These are phyloP conservation scores for Telmatherina bonti DNA, from an alignment of 2,797 vertebrate genomes.

Conservation along the genomic window DNA sequence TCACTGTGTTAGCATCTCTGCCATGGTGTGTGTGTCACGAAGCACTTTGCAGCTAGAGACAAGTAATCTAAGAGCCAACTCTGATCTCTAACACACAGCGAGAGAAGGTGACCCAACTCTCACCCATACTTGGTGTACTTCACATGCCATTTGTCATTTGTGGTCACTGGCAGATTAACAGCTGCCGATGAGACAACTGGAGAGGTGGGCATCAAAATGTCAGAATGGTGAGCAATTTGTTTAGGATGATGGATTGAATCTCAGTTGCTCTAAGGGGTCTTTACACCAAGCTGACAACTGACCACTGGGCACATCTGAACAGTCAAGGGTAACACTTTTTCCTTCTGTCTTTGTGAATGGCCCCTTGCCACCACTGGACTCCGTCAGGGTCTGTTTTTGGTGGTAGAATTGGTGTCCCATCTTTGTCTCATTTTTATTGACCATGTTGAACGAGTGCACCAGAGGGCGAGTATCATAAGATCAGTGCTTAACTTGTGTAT, in stretches of 20 bases:
- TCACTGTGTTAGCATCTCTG: conserved; percentile 62
- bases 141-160: too few relatives aligned
- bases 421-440: too few relatives aligned
- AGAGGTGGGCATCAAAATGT: background rate
- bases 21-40: conserved; percentile 26
- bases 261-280: background rate
- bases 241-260: background rate
- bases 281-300: too few relatives aligned
- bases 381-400: too few relatives aligned
- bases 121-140: background rate
- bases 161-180: background rate
- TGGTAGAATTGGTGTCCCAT: too few relatives aligned
- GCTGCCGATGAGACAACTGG: background rate
- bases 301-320: too few relatives aligned
- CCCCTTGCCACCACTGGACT: too few relatives aligned
- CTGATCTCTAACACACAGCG: conserved; percentile 44
- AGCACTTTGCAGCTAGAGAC: conserved; percentile 45
- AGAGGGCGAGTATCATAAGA: too few relatives aligned
- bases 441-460: too few relatives aligned
- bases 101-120: background rate
- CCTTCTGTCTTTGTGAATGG: too few relatives aligned
- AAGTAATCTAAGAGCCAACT: conserved; percentile 37
- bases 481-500: too few relatives aligned
- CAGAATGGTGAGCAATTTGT: background rate
- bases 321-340: too few relatives aligned